Base-by-base conservation (phyloP, 53 echinoderm and acorn worm genomes). In the Arbacia lixula region DNA sequence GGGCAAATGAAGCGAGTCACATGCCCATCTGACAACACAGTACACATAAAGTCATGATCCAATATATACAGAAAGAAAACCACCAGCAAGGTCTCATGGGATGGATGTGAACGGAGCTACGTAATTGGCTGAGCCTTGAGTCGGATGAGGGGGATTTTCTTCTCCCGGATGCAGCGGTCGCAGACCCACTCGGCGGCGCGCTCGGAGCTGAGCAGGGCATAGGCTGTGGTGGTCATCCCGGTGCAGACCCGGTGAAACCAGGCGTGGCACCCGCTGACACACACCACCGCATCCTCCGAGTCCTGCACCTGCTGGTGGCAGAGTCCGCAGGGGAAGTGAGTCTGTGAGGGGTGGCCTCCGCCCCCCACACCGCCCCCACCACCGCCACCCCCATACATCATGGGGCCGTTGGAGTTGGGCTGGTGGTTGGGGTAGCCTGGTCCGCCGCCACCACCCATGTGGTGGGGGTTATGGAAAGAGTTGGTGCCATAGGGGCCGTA, bases 181-280 rank as follows among this genome's bases (percentile, higher is more conserved):
- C 99, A 99, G 2, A 91, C 94, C 99, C 99, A 99, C 69, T 95
- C 94, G 11, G 99, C 99, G 1, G 83, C 86, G 32, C 87, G 89
- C 77, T 99, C 99, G 6, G 88, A 72, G 52, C 89, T 94, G 42
- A 99, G 89, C 30, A 99, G 77, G 3, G 85, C 84, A 65, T 90
- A 99, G 9, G 99, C 94, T 3, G 93, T 83, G 19, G 95, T 95
- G 9, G 91, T 90, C 64, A 99, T 79, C 16, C 99, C 94, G 1
- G 94, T 88, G 61, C 99, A 99, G 46, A 90, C 78, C 20, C 95
- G 92, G 66, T 99, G 99, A 51, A 87, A 99, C 99, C 99, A 99
- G 8, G 85, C 72, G 38, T 87, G 91, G 69, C 99, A 99, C 72
- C 89, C 56, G 26, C 89, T 89, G 63, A 89, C 94, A 58, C 99